These are phyloP conservation scores for Onthophagus taurus DNA, from an alignment of 1,140 invertebrate genomes.

Conservation along the genomic window DNA sequence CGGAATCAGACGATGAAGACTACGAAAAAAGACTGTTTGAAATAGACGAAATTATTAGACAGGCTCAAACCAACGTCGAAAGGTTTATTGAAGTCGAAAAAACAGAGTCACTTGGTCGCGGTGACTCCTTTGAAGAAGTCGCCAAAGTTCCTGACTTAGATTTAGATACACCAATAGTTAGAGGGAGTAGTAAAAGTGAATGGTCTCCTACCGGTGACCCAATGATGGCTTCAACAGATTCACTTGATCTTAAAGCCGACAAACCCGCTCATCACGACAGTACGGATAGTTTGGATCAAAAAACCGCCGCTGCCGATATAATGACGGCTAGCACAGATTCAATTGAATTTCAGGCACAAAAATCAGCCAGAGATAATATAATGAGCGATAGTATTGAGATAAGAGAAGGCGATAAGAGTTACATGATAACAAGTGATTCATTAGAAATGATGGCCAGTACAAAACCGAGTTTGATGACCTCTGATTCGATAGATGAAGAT, in stretches of 20 bases:
- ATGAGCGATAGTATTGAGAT: conserved; percentile 44
- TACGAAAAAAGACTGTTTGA: conserved; percentile 63
- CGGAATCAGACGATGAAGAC: conserved; percentile 47
- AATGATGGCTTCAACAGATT: conserved; percentile 53
- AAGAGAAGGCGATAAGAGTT: conserved; percentile 31
- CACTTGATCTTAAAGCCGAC: conserved; percentile 45
- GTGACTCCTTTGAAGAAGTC: conserved; percentile 43
- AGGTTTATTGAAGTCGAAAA: conserved; percentile 46
- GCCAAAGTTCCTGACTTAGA: conserved; percentile 42
- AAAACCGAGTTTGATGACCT: conserved; percentile 28
- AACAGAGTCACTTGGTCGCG: conserved; percentile 40
- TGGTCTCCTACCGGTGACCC: conserved; percentile 39
- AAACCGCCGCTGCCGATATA: conserved; percentile 40
- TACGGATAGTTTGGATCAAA: conserved; percentile 49
- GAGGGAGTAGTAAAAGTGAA: conserved; percentile 27
- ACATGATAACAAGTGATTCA: conserved; percentile 40
- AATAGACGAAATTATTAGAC: conserved; percentile 63
- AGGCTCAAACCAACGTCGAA: conserved; percentile 61
- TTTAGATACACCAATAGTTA: conserved; percentile 36
- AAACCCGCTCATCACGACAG: conserved; percentile 41
- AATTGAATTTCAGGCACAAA: conserved; percentile 44
- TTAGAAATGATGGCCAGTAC: conserved; percentile 36
- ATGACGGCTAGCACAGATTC: conserved; percentile 55
- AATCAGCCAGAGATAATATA: conserved; percentile 20
- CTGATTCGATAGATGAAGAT: conserved; percentile 44